A percentile compares a stretch with the other conserved stretches of the same genome.
Conservation (phyloP, 2,888 invertebrate species). For the Ptychoptera contaminata region DNA sequence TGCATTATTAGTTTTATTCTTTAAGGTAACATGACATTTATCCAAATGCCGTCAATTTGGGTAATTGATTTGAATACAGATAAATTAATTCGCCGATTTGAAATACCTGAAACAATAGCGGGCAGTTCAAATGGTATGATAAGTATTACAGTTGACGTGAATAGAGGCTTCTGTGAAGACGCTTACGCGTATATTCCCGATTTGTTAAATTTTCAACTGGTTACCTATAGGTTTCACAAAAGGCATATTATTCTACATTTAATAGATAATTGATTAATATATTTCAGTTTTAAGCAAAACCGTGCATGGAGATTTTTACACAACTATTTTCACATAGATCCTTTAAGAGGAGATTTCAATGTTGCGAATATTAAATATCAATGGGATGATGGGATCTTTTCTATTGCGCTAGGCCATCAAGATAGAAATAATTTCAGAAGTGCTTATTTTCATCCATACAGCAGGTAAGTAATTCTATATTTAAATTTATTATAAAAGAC, state of each 20-base stretch:
- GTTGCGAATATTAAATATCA: conserved; percentile 54
- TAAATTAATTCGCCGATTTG: conserved; percentile 38
- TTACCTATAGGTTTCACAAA: conserved; percentile 26
- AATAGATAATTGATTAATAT: conserved; percentile 9
- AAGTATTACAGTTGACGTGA: conserved; percentile 51
- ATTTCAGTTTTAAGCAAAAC: conserved; percentile 41
- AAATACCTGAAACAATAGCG: conserved; percentile 26
- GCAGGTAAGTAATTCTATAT: conserved; percentile 20
- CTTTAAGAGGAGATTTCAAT: conserved; percentile 45
- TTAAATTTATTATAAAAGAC: too few relatives aligned
- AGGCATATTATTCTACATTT: not conserved
- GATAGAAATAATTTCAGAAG: conserved; percentile 38
- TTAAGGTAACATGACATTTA: conserved; percentile 21
- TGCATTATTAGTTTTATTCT: not conserved
- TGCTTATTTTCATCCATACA: conserved; percentile 64
- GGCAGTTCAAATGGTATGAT: conserved; percentile 35
- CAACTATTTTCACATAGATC: conserved; percentile 60
- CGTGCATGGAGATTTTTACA: conserved; percentile 57
- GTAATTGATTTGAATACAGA: conserved; percentile 51
- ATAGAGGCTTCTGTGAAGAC: conserved; percentile 37
- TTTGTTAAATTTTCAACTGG: conserved; percentile 19
- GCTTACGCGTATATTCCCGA: conserved; percentile 55
- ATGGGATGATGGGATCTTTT: conserved; percentile 70
- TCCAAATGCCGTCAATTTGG: conserved; percentile 46
- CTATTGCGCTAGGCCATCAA: conserved; percentile 42